Evolutionary conservation across 2,888 invertebrate genomes (phyloP), one percentile per base, ranked within the genome.

Genomic region (Thalpophila matura): DNA sequence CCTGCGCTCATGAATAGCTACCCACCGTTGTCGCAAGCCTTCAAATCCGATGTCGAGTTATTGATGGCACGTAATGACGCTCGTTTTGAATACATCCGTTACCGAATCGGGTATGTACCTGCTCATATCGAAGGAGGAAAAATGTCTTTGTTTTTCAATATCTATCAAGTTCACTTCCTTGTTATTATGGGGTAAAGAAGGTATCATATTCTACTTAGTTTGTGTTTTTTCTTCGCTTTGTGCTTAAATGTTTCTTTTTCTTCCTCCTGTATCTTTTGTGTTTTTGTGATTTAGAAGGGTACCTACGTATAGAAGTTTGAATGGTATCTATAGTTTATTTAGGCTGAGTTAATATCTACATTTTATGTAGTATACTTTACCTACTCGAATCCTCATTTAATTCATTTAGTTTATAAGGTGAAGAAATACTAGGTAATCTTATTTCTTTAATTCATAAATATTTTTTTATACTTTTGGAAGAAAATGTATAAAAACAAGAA

Each of bases 31-130:
- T 67, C 73, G 72, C 67, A 78, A 79, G 79, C 69, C 75, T 79
- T 77, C 66, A 74, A 80, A 82, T 78, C 74, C 77, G 47, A 59
- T 75, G 77, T 68, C 67, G 77, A 78, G 82, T 80, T 86, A 87
- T 87, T 83, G 86, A 86, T 87, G 81, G 81, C 64, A 63, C 79
- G 83, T 86, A 86, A 85, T 85, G 84, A 84, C 77, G 77, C 78
- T 75, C 74, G 69, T 70, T 75, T 75, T 63, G 70, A 79, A 79
- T 83, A 74, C 74, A 79, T 79, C 74, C 78, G 69, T 64, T 74
- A 72, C 69, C 56, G 63, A 69, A 71, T 67, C 56, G 53, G 62
- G 71, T 69, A 69, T 73, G 72, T 77, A 60, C 60, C 65, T 61
- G 49, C 43, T 66, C 50, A 66, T 79, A 70, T 68, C 67, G 56